phyloP scores from a whole-genome alignment of 2,113 vertebrate genomes.

The Albula goreensis region DNA sequence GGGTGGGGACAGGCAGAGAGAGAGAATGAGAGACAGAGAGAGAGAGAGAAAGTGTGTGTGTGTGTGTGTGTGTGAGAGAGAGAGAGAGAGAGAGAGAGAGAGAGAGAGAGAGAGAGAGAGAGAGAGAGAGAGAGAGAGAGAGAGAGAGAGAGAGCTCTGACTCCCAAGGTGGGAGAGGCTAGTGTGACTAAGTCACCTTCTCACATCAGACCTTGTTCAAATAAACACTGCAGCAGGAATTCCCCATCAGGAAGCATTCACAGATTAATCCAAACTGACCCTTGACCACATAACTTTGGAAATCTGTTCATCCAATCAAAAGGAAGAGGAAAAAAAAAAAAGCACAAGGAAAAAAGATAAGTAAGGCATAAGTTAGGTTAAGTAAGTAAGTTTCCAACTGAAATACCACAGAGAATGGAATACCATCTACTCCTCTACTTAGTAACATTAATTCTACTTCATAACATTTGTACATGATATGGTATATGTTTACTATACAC shows the following conservation, averaged over 20 bases:
- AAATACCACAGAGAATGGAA: not conserved
- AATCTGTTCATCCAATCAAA: not conserved
- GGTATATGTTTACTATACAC: not conserved
- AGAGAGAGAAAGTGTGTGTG: not conserved
- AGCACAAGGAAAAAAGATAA: not conserved
- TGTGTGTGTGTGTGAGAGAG: not conserved
- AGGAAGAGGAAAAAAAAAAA: not conserved
- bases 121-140: too few relatives aligned
- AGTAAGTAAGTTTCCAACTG: not conserved
- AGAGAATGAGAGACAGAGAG: not conserved
- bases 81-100: not conserved
- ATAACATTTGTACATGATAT: not conserved
- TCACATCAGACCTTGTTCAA: not conserved
- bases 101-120: not conserved
- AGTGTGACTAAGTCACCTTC: not conserved
- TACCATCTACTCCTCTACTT: not conserved
- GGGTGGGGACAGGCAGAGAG: constrained; percentile 5
- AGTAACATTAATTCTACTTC: not conserved
- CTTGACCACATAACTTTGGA: not conserved
- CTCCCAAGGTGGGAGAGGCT: too few relatives aligned
- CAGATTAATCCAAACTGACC: not conserved
- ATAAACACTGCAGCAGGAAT: not conserved
- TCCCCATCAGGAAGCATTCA: not conserved
- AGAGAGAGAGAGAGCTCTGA: too few relatives aligned
- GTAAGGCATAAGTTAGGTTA: not conserved